phyloP scores from a whole-genome alignment of 2,797 vertebrate species.

The Pristis pectinata region DNA sequence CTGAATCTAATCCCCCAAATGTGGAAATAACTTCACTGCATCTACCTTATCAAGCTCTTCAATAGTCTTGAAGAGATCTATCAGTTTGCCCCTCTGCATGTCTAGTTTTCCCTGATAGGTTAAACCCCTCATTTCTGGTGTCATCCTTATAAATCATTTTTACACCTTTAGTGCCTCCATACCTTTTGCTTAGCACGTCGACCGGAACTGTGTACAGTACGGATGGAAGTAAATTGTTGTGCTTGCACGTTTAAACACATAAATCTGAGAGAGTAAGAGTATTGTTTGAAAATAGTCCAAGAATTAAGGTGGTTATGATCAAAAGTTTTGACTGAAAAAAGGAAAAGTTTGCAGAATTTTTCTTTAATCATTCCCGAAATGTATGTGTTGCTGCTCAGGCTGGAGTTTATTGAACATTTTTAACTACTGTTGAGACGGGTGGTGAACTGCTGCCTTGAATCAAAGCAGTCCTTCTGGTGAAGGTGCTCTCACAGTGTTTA shows the following conservation, averaged over 20 bases:
- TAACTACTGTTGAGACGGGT: too few species aligned
- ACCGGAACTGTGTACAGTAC: not conserved
- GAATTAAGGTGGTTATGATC: not conserved
- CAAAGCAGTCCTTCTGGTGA: too few species aligned
- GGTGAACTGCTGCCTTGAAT: too few species aligned
- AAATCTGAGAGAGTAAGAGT: not conserved
- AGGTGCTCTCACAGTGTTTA: too few species aligned
- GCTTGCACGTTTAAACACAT: not conserved
- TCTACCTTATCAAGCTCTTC: not conserved
- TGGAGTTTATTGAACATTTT: too few species aligned
- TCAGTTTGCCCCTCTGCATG: not conserved
- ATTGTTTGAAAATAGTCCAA: slow-evolving; percentile 5
- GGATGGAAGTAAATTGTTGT: not conserved
- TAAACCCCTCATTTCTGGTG: not conserved
- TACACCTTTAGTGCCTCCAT: not conserved
- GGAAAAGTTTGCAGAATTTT: not conserved
- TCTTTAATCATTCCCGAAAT: too few species aligned
- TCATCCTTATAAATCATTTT: not conserved
- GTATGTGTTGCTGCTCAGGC: too few species aligned
- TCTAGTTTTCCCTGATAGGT: not conserved
- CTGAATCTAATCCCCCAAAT: not conserved
- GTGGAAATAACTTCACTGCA: not conserved
- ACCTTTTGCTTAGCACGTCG: not conserved
- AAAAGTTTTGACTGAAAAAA: not conserved
- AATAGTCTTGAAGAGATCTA: not conserved